These are phyloP conservation scores for Junco hyemalis DNA, from an alignment of 2,113 vertebrate species.

Conservation along the genomic window DNA sequence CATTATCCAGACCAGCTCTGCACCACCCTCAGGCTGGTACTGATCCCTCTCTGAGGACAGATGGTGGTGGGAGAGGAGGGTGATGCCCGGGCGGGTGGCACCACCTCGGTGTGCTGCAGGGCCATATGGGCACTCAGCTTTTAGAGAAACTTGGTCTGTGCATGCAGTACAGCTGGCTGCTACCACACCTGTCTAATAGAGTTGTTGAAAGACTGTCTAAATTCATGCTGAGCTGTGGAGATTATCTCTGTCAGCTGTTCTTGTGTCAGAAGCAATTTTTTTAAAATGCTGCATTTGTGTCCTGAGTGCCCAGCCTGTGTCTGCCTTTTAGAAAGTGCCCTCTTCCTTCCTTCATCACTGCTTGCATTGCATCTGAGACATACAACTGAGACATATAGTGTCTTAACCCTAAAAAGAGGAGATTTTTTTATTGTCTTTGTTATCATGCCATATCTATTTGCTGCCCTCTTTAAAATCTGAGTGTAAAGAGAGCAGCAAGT, in stretches of 20 bases:
- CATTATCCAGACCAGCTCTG: background rate
- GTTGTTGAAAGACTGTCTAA: slow-evolving; percentile 26
- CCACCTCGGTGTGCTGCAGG: background rate
- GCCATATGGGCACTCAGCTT: slow-evolving; percentile 12
- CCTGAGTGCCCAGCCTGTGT: background rate
- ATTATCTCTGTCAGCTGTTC: slow-evolving; percentile 50
- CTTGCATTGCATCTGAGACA: background rate
- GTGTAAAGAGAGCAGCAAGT: background rate
- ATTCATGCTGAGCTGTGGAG: slow-evolving; percentile 47
- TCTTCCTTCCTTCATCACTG: background rate
- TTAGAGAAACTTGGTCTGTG: background rate
- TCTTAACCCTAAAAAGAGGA: background rate
- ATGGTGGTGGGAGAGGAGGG: slow-evolving; percentile 1
- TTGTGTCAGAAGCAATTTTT: slow-evolving; percentile 31
- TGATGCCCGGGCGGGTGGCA: slow-evolving; percentile 19
- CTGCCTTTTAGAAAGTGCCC: background rate
- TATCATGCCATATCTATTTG: background rate
- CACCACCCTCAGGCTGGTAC: background rate
- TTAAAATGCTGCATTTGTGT: slow-evolving; percentile 17
- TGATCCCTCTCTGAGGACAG: slow-evolving; percentile 1
- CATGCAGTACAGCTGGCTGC: slow-evolving; percentile 14
- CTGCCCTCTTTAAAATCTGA: background rate
- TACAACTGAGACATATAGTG: background rate
- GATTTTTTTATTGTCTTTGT: background rate
- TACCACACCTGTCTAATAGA: slow-evolving; percentile 39